Evolutionary conservation across 2,113 vertebrate genomes (phyloP).

Genomic region (Pyxicephalus adspersus): DNA sequence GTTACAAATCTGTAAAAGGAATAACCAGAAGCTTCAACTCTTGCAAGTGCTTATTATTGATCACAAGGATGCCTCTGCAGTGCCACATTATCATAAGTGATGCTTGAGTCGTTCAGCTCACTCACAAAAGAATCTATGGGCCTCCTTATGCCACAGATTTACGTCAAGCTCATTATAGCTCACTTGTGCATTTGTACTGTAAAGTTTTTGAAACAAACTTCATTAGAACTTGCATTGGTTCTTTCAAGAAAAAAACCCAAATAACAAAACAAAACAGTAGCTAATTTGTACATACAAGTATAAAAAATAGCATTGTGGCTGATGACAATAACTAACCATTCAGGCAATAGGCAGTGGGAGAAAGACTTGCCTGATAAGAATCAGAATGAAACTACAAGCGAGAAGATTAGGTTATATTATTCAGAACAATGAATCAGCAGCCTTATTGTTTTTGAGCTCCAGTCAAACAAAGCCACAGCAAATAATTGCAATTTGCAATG

Average conservation of each 20-base stretch:
- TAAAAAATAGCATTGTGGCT: slow-evolving; percentile 19
- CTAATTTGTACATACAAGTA: slow-evolving; percentile 24
- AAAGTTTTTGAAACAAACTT: too few species aligned
- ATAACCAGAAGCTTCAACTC: too few species aligned
- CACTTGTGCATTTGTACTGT: too few species aligned
- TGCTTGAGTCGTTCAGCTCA: too few species aligned
- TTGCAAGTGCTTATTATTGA: too few species aligned
- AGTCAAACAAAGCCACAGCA: slow-evolving; percentile 25
- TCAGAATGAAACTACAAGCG: slow-evolving; percentile 42
- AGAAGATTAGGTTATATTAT: slow-evolving; percentile 45
- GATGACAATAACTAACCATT: slow-evolving; percentile 35
- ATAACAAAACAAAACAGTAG: slow-evolving; percentile 1
- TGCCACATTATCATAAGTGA: too few species aligned
- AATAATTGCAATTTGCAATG: slow-evolving; percentile 42
- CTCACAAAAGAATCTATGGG: too few species aligned
- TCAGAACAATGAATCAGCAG: slow-evolving; percentile 44
- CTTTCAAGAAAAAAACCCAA: slow-evolving; percentile 8
- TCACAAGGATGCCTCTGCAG: too few species aligned
- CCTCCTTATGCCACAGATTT: too few species aligned
- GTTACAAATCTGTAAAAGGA: too few species aligned
- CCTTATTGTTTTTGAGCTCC: slow-evolving; percentile 19
- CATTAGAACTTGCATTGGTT: not conserved
- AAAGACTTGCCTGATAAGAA: slow-evolving; percentile 24
- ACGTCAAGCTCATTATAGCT: too few species aligned
- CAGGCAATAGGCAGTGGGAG: slow-evolving; percentile 5